These are phyloP conservation scores for Drosophila hawaiiensis DNA, from an alignment of 2,888 invertebrate species.

Conservation along the genomic window DNA sequence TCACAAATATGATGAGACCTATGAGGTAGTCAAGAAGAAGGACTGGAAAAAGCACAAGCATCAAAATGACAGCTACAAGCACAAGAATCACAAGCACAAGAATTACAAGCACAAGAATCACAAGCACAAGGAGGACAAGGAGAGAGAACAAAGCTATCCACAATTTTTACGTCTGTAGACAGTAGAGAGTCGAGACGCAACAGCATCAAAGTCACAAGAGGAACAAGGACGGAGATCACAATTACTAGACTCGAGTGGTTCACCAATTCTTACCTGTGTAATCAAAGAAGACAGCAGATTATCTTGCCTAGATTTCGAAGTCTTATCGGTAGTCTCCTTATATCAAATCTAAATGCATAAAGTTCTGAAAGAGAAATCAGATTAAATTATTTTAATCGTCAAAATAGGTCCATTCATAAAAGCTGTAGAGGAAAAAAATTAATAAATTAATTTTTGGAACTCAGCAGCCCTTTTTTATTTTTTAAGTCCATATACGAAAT, in stretches of 20 bases:
- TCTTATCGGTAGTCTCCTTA: background rate
- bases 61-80: constrained; percentile 86
- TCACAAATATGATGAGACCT: constrained; percentile 64
- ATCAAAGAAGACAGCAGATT: constrained; percentile 78
- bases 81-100: constrained; percentile 92
- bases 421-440: background rate
- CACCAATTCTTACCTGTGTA: constrained; percentile 83
- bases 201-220: background rate
- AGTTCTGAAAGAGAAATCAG: background rate
- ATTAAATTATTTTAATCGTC: background rate
- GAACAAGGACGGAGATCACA: constrained; percentile 82
- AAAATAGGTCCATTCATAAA: background rate
- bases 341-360: background rate
- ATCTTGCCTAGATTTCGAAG: background rate
- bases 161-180: background rate
- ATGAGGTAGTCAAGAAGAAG: constrained; percentile 88
- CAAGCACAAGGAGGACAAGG: constrained; percentile 89
- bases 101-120: constrained; percentile 89
- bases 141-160: background rate
- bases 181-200: background rate
- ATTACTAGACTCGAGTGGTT: constrained; percentile 85
- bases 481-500: background rate
- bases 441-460: background rate
- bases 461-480: background rate
- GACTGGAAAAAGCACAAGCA: constrained; percentile 91